Evolutionary conservation across 2,113 vertebrate species (phyloP), one percentile per base, ranked within the genome.

Genomic region (Ploceus nigricollis): DNA sequence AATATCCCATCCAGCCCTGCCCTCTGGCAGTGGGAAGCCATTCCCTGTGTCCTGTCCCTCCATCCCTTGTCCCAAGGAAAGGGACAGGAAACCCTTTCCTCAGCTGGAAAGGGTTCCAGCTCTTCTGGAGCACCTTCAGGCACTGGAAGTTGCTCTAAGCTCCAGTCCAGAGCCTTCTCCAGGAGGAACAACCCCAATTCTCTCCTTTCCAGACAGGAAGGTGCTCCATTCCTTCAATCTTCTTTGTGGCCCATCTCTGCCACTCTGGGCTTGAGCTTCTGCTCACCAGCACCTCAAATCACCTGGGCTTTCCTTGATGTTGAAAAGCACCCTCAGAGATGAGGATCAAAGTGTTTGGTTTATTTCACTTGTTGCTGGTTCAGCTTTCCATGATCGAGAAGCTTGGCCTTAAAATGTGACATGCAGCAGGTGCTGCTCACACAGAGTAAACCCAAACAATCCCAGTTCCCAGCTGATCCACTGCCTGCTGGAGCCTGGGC

Each of bases 1-100:
- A 15, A 6, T 0, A 3, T 54, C 25, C 47, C 79, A 48, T 4
- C 47, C 1, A 27, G 0, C n/a, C 14, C 47, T 69, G 2, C n/a
- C n/a, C 25, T 82, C 9, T 47, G n/a, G 9, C 53, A 40, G 1
- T 61, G 2, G 30, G 14, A 51, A 53, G 11, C 30, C 63, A 54
- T 61, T 76, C 54, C 24, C n/a, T 9, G 4, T 35, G 54, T 54
- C 8, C 78, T 76, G 25, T 54, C 30, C 2, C 39, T 68, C 54
- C 61, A 69, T 7, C 2, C 30, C 6, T 31, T 40, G 24, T 47
- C n/a, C 45, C 0, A 0, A 54, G n/a, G n/a, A n/a, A n/a, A n/a
- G n/a, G n/a, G n/a, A n/a, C n/a, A n/a, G n/a, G n/a, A n/a, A n/a
- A n/a, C n/a, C n/a, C n/a, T n/a, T n/a, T n/a, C n/a, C n/a, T n/a